Evolutionary conservation across 2,888 invertebrate genomes (phyloP).

Genomic region (Hypercompe scribonia): DNA sequence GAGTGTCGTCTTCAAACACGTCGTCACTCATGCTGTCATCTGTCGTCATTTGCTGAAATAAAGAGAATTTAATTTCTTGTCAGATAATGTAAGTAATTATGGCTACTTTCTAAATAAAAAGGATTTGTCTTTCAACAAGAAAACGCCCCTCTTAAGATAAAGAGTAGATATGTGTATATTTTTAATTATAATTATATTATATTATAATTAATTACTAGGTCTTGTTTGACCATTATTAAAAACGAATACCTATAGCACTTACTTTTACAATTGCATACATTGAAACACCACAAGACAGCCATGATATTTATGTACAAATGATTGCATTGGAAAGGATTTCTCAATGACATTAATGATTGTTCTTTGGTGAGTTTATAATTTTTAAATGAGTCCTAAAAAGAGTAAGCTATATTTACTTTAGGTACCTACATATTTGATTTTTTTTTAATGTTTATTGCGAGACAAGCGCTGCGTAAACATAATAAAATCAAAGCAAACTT

Average conservation of each 20-base stretch:
- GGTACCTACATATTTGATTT: no score
- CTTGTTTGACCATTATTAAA: background rate
- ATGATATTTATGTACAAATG: no score
- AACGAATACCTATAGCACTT: background rate
- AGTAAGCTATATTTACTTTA: background rate
- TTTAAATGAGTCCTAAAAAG: background rate
- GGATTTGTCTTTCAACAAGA: background rate
- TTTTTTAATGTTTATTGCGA: no score
- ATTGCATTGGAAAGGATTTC: no score
- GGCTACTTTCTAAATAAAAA: background rate
- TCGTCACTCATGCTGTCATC: conserved; percentile 95
- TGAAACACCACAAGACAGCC: no score
- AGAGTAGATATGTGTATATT: no score
- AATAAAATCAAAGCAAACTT: background rate
- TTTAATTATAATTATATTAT: no score
- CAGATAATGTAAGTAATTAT: background rate
- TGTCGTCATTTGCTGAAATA: conserved; percentile 84
- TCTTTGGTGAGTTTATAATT: background rate
- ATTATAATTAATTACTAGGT: background rate
- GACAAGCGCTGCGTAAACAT: background rate
- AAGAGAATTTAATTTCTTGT: background rate
- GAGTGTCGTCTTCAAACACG: conserved; percentile 90
- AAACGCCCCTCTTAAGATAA: background rate
- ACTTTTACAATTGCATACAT: no score
- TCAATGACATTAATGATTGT: background rate